phyloP scores from a whole-genome alignment of 2,113 vertebrate genomes.

The Sebastes fasciatus region DNA sequence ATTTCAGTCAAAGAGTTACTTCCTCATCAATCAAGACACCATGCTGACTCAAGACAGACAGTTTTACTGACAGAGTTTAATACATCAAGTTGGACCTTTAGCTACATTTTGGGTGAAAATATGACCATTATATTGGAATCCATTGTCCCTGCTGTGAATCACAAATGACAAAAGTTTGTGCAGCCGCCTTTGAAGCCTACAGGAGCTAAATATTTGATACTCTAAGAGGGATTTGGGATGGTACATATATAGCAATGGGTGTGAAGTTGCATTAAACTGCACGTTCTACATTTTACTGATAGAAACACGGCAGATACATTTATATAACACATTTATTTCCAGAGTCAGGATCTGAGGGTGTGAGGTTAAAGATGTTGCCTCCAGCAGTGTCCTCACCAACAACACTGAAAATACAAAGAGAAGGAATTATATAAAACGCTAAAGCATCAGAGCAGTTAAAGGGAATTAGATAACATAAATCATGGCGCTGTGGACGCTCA shows the following conservation, averaged over 20 bases:
- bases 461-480: slow-evolving; percentile 54
- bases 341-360: slow-evolving; percentile 9
- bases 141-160: not conserved
- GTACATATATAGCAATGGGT: too few relatives aligned
- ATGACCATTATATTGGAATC: not conserved
- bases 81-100: not conserved
- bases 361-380: slow-evolving; percentile 23
- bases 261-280: not conserved
- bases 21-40: not conserved
- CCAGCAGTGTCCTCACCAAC: not conserved
- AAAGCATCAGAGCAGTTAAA: slow-evolving; percentile 12
- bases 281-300: not conserved
- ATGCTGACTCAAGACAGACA: not conserved
- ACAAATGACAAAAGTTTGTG: not conserved
- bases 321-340: slow-evolving; percentile 9
- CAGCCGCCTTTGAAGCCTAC: not conserved
- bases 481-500: not conserved
- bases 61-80: not conserved
- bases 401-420: not conserved
- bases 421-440: slow-evolving; percentile 11
- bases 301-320: not conserved
- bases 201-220: not conserved
- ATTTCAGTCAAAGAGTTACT: not conserved
- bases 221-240: not conserved
- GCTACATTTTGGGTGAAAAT: not conserved